A percentile compares a stretch with the other conserved stretches of the same genome.
Conservation (phyloP, 1,140 invertebrate genomes). For the Ceratina calcarata region DNA sequence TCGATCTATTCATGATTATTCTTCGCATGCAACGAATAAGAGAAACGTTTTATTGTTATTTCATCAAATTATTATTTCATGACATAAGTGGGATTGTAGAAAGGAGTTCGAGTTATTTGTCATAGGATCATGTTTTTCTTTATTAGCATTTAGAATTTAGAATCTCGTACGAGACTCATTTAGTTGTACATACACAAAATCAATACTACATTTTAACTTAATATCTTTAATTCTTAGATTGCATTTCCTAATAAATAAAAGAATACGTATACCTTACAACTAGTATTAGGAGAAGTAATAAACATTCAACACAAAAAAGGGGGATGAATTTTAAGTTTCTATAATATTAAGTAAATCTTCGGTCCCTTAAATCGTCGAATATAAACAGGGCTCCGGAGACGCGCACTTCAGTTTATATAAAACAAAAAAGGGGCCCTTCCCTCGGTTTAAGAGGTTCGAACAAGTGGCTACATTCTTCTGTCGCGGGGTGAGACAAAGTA, state of each 20-base stretch:
- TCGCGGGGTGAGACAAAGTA: conserved; percentile 15
- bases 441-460: conserved; percentile 38
- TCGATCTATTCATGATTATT: background rate
- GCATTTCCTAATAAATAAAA: no score
- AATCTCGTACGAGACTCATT: no score
- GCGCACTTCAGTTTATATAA: conserved; percentile 37
- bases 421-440: conserved; percentile 27
- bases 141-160: no score
- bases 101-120: conserved; percentile 1
- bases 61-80: no score
- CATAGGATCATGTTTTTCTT: background rate
- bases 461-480: conserved; percentile 47
- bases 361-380: conserved; percentile 28
- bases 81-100: background rate
- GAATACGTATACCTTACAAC: no score
- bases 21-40: background rate
- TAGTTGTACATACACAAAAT: no score
- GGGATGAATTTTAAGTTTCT: background rate
- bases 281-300: no score
- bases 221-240: no score
- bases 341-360: conserved; percentile 32
- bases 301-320: no score
- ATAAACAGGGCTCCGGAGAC: conserved; percentile 39
- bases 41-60: background rate
- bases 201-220: no score